Conservation (phyloP, 1,140 invertebrate genomes). For the Apis dorsata region DNA sequence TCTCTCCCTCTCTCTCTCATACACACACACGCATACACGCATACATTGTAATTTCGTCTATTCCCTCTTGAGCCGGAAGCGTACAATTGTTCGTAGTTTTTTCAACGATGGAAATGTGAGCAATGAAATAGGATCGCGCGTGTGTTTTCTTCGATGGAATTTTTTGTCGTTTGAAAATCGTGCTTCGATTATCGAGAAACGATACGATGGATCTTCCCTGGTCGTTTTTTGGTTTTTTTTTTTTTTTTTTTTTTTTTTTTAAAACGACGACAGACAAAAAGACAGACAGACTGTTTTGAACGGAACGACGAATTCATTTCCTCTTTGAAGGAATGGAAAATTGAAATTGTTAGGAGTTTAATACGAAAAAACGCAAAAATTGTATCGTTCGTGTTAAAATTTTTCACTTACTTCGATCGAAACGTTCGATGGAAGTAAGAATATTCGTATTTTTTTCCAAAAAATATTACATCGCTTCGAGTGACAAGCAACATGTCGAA, state of each 20-base stretch:
- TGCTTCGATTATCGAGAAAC: not conserved
- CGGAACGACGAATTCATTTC: not conserved
- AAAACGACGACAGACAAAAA: too few relatives aligned
- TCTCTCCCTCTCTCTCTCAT: not conserved
- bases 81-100: not conserved
- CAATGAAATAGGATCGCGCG: conserved; percentile 6
- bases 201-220: not conserved
- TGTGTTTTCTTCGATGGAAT: not conserved
- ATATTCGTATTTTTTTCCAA: not conserved
- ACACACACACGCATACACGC: not conserved
- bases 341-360: not conserved
- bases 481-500: conserved; percentile 4
- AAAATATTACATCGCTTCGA: not conserved
- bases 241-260: not conserved
- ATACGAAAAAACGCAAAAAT: not conserved
- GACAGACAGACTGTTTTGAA: not conserved
- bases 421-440: not conserved
- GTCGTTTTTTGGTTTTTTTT: not conserved
- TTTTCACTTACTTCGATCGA: not conserved
- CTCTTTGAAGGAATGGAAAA: not conserved
- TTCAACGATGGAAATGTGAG: conserved; percentile 8
- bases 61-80: not conserved
- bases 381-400: not conserved
- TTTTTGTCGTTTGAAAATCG: not conserved
- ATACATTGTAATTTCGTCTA: not conserved